phyloP scores from a whole-genome alignment of 2,888 invertebrate genomes.

The Leptopilina syphax region DNA sequence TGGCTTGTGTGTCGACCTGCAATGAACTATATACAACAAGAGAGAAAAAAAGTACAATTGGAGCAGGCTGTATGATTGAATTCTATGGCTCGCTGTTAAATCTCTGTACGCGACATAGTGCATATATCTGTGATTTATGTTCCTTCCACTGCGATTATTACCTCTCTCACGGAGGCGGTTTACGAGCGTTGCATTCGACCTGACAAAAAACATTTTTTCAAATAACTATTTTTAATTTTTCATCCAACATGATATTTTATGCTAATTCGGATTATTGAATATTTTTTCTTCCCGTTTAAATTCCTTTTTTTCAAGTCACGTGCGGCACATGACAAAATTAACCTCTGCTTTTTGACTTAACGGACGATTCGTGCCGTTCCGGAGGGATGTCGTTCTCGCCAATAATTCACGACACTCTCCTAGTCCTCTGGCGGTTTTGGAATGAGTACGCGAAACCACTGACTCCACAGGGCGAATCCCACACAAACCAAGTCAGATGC shows the following conservation, averaged over 20 bases:
- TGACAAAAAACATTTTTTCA: slow-evolving; percentile 16
- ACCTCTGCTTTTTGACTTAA: slow-evolving; percentile 15
- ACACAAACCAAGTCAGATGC: slow-evolving; percentile 19
- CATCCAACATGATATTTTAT: no score
- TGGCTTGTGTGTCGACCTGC: slow-evolving; percentile 3
- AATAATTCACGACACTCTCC: slow-evolving; percentile 42
- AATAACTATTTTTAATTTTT: no score
- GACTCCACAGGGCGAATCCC: slow-evolving; percentile 33
- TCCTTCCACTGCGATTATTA: slow-evolving; percentile 22
- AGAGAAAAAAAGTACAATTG: slow-evolving; percentile 32
- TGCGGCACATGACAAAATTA: background rate
- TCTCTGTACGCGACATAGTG: slow-evolving; percentile 31
- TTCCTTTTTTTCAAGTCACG: no score
- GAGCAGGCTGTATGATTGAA: slow-evolving; percentile 32
- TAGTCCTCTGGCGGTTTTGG: slow-evolving; percentile 36
- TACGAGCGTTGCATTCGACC: slow-evolving; percentile 7
- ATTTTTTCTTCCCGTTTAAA: background rate
- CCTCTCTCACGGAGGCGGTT: slow-evolving; percentile 33
- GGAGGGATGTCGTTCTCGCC: slow-evolving; percentile 36
- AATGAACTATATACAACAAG: background rate
- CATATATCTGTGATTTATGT: slow-evolving; percentile 33
- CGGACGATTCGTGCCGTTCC: slow-evolving; percentile 36
- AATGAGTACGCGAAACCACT: slow-evolving; percentile 41
- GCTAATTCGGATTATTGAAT: no score
- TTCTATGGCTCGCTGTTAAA: slow-evolving; percentile 30